Base-by-base conservation (phyloP, 2,888 invertebrate species). In the Drosophila peninsularis region DNA sequence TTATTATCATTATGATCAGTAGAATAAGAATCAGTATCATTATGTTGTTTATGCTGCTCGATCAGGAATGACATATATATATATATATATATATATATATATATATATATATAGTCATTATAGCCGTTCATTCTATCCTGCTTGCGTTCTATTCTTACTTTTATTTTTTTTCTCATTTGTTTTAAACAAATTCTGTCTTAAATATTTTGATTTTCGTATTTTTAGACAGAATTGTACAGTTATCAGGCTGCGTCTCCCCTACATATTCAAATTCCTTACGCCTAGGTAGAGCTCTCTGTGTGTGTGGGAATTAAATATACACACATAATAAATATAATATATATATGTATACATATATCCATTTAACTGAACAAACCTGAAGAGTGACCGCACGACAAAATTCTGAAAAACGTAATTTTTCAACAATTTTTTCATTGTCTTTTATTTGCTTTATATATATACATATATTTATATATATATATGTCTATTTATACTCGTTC, bases 111-210 rank as follows among this genome's bases (percentile, higher is more conserved):
- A n/a, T n/a, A n/a, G n/a, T n/a, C n/a, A n/a, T n/a, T n/a, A n/a
- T n/a, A n/a, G n/a, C n/a, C n/a, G n/a, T n/a, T n/a, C n/a, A n/a
- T n/a, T n/a, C n/a, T 13, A 13, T 55, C 50, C n/a, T 5, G 1
- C 11, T 27, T 30, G 17, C 45, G 11, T 24, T 32, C 36, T 39
- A 32, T 24, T 24, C 13, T 45, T 24, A n/a, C 32, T 68, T 34
- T 34, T 44, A 27, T 58, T 37, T 57, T 47, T 49, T 49, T 49
- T 73, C 47, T 42, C 67, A 69, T 80, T 84, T 84, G 85, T 80
- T 78, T 80, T 62, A 80, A 79, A 80, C 84, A 82, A 80, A 79
- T 82, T 82, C 67, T 63, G 64, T 79, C 71, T 77, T 71, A 44
- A 80, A 55, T 49, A 68, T 60, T 34, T 34, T 50, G 45, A 62